phyloP scores from a whole-genome alignment of 2,797 vertebrate species.

The Catamblyrhynchus diadema region DNA sequence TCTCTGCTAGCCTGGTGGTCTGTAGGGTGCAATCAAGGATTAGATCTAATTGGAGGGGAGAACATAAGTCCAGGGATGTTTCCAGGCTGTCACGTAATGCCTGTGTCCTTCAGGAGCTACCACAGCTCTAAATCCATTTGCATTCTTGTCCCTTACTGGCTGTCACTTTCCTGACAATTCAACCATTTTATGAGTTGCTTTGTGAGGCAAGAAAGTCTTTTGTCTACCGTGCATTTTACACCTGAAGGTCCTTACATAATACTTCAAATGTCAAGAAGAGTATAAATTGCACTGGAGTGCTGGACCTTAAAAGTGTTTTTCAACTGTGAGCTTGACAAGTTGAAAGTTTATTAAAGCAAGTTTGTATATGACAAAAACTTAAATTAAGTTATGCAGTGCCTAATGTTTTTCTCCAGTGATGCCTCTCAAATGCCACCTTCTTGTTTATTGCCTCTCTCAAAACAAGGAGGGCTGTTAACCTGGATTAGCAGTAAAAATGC shows the following conservation, averaged over 20 bases:
- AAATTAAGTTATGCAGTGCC: neutral
- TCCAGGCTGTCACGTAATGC: neutral
- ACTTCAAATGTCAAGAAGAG: slow-evolving; percentile 21
- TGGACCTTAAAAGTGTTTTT: slow-evolving; percentile 11
- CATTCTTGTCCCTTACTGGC: neutral
- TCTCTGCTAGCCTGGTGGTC: neutral
- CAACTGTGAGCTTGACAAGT: neutral
- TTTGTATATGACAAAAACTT: neutral
- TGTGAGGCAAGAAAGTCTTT: neutral
- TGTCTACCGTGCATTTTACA: slow-evolving; percentile 12
- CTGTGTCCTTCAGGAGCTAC: neutral
- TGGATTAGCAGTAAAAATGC: slow-evolving; percentile 38
- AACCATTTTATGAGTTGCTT: slow-evolving; percentile 27
- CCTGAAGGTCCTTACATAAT: neutral
- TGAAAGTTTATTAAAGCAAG: slow-evolving; percentile 40
- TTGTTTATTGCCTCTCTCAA: neutral
- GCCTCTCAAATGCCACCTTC: neutral
- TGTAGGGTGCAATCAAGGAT: neutral
- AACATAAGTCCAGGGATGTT: neutral
- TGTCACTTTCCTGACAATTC: slow-evolving; percentile 37
- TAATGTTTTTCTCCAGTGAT: neutral
- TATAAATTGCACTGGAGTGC: neutral
- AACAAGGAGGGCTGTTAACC: slow-evolving; percentile 1
- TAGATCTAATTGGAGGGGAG: neutral
- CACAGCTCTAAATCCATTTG: neutral